phyloP scores from a whole-genome alignment of 2,797 vertebrate genomes.

The Trematomus bernacchii region DNA sequence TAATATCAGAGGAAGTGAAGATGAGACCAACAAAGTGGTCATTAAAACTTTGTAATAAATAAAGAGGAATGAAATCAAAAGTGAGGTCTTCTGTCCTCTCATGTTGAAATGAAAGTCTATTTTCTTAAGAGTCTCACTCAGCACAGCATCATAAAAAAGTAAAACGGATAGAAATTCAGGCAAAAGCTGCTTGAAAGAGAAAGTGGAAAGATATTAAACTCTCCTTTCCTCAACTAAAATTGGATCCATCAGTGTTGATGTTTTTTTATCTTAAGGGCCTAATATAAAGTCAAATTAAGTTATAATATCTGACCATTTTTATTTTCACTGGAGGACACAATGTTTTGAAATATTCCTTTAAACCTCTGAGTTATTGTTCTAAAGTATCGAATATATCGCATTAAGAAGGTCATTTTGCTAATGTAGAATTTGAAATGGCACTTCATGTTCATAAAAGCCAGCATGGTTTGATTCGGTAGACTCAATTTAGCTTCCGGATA shows the following conservation, averaged over 20 bases:
- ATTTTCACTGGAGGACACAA: neutral
- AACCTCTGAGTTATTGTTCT: neutral
- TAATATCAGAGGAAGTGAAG: neutral
- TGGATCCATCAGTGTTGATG: neutral
- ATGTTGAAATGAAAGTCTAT: neutral
- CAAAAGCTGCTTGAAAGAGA: neutral
- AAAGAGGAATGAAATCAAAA: neutral
- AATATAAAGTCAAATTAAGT: neutral
- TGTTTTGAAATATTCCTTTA: neutral
- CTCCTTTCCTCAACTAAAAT: neutral
- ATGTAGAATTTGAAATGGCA: neutral
- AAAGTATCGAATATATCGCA: neutral
- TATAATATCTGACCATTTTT: neutral
- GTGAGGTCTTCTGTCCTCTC: neutral
- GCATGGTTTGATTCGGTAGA: neutral
- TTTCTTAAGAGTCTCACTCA: neutral
- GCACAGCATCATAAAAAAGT: neutral
- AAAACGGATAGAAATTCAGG: neutral
- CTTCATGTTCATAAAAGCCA: neutral
- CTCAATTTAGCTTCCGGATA: neutral
- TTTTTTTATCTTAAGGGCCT: slow-evolving; percentile 2
- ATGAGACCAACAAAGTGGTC: neutral
- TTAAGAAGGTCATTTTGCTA: neutral
- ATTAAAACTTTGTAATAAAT: neutral
- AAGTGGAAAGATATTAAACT: neutral